phyloP scores from a whole-genome alignment of 2,888 invertebrate genomes.

The Asteroscopus sphinx region DNA sequence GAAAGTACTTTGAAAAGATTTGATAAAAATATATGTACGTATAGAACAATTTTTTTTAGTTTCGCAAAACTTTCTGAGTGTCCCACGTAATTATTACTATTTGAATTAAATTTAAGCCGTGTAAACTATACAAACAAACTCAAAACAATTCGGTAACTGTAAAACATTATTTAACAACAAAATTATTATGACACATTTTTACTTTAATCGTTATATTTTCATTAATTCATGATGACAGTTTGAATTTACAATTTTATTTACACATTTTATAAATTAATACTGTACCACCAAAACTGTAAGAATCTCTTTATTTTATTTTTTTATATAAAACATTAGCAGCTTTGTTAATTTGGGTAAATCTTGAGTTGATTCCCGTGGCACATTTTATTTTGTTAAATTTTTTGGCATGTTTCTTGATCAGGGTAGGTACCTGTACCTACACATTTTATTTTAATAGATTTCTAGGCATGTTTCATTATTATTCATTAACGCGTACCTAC shows the following conservation, averaged over 20 bases:
- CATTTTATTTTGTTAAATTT: no score
- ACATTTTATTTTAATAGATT: no score
- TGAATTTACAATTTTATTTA: conserved; percentile 20
- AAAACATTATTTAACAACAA: neutral
- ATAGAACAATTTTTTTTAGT: no score
- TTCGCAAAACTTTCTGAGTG: no score
- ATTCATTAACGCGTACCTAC: no score
- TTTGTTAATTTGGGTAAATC: no score
- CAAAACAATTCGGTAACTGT: neutral
- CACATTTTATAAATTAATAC: conserved; percentile 27
- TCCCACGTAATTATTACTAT: neutral
- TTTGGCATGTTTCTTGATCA: no score
- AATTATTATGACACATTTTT: conserved; percentile 13
- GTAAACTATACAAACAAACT: neutral
- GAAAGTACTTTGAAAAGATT: no score
- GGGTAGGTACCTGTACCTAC: no score
- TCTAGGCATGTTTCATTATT: no score
- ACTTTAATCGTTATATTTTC: neutral
- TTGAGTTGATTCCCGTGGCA: no score
- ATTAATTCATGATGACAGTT: neutral
- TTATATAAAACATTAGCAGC: conserved; percentile 19
- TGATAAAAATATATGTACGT: no score
- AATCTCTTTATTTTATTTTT: conserved; percentile 13
- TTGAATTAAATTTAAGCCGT: neutral
- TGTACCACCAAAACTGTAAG: conserved; percentile 23